Evolutionary conservation across 2,888 invertebrate species (phyloP), one percentile per base, ranked within the genome.

Genomic region (Gasteruption jaculator): DNA sequence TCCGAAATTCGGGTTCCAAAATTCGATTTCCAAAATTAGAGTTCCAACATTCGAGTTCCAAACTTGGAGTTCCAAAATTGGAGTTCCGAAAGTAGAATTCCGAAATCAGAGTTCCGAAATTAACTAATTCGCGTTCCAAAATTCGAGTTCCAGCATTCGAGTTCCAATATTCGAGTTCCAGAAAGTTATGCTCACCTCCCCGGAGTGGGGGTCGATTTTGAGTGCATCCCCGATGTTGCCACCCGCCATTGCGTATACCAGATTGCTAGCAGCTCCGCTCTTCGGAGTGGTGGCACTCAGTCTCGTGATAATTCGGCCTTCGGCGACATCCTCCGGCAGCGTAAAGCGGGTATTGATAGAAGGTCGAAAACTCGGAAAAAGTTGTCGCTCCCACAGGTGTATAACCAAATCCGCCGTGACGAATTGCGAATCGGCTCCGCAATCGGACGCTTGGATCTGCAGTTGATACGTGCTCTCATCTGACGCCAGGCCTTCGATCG

Each of bases 181-280:
- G n/a, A n/a, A 24, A n/a, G n/a, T n/a, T n/a, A n/a, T n/a, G n/a
- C 6, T 38, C 43, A 65, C 65, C 69, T 88, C 86, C 1, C 93
- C 93, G 21, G 82, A 85, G 39, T 80, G 80, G 19, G 81, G 72
- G 68, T 92, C 88, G 46, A 93, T 84, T 61, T 79, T 79, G 27
- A 92, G 76, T n/a, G 91, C 87, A 58, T 90, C 86, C 0, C 88
- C 91, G 3, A 90, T 80, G 66, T 94, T 95, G 4, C 95, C 95
- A n/a, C 94, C 95, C 7, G 91, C 93, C 48, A 95, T 87, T 19
- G 84, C 82, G 63, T 87, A 95, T 45, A 81, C 76, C 43, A 91
- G 74, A 53, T 80, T 78, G 7, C 83, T 84, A 4, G 78, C 74
- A 0, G 82, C 73, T 0, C 86, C 87, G 48, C 80, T 80, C 65